Evolutionary conservation across 2,888 invertebrate genomes (phyloP).

Genomic region (Acronicta aceris): DNA sequence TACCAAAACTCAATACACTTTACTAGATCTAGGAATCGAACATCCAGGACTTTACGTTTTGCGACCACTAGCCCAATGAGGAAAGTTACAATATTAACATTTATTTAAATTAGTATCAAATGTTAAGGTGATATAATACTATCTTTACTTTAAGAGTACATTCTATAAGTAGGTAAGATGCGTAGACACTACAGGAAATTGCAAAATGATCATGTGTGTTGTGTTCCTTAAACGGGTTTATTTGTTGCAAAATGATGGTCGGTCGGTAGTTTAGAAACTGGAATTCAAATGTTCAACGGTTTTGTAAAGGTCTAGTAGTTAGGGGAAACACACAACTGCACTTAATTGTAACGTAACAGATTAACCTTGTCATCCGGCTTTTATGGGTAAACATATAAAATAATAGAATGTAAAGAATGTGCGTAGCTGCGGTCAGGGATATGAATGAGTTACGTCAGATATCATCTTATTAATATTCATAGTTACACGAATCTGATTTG

Average conservation of each 20-base stretch:
- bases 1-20: too few relatives aligned
- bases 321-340: slow-evolving; percentile 31
- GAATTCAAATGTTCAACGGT: slow-evolving; percentile 22
- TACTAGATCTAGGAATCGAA: too few relatives aligned
- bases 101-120: too few relatives aligned
- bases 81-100: too few relatives aligned
- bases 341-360: slow-evolving; percentile 11
- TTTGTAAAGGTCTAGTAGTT: slow-evolving; percentile 37
- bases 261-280: slow-evolving; percentile 43
- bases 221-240: slow-evolving; percentile 46
- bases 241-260: slow-evolving; percentile 44
- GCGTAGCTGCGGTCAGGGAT: slow-evolving; percentile 6
- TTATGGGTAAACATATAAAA: background rate
- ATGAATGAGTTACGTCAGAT: slow-evolving; percentile 26
- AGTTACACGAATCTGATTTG: slow-evolving; percentile 8
- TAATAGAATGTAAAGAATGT: slow-evolving; percentile 22
- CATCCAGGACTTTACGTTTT: too few relatives aligned
- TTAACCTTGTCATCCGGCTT: slow-evolving; percentile 21
- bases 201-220: slow-evolving; percentile 37
- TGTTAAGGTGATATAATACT: too few relatives aligned
- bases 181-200: slow-evolving; percentile 13
- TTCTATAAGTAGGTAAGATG: too few relatives aligned
- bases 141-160: too few relatives aligned
- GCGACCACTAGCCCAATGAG: too few relatives aligned
- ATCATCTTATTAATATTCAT: slow-evolving; percentile 25